Conservation (phyloP, 2,888 invertebrate species). For the Polydrusus tereticollis region DNA sequence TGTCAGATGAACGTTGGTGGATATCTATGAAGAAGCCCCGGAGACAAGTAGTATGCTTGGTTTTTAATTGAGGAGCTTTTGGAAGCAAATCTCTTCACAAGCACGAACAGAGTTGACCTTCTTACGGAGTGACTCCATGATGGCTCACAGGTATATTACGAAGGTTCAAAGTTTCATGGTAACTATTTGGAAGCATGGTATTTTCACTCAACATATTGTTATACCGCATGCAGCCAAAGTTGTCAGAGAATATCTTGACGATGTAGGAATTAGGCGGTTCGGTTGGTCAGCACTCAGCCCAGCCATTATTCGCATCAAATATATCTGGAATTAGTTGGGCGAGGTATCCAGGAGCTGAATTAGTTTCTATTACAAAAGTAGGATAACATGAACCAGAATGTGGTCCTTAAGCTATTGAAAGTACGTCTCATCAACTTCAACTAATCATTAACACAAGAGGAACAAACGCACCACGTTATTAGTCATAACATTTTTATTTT, state of each 20-base stretch:
- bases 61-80: too few species aligned
- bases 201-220: constrained; percentile 46
- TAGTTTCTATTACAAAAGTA: constrained; percentile 46
- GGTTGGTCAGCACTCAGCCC: constrained; percentile 53
- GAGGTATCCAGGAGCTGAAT: constrained; percentile 51
- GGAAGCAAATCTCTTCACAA: constrained; percentile 15
- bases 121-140: not conserved
- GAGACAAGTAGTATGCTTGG: not conserved
- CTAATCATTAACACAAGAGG: constrained; percentile 13
- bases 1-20: not conserved
- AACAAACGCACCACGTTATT: not conserved
- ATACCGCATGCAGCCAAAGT: constrained; percentile 46
- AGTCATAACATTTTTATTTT: not conserved
- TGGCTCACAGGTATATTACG: constrained; percentile 45
- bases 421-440: constrained; percentile 36
- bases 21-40: not conserved
- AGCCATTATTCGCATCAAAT: constrained; percentile 53
- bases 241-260: constrained; percentile 50
- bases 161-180: constrained; percentile 22
- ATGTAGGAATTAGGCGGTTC: constrained; percentile 50
- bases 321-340: constrained; percentile 51
- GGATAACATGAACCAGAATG: constrained; percentile 44
- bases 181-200: constrained; percentile 47
- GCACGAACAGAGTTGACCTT: constrained; percentile 24
- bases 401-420: constrained; percentile 46